phyloP scores from a whole-genome alignment of 2,888 invertebrate genomes.

The Ferrisia virgata region DNA sequence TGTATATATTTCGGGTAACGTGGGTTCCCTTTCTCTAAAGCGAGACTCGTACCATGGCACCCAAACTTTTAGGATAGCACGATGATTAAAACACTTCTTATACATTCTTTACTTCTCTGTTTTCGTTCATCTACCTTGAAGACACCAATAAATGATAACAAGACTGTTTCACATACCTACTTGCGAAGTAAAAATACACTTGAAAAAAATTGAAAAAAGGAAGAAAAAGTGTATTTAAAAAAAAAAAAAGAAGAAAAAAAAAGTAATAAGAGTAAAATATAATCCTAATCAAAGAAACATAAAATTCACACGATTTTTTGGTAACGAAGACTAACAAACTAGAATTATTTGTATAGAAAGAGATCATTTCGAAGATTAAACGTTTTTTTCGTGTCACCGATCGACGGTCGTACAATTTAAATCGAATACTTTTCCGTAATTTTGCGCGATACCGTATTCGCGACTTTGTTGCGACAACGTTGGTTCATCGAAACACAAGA shows the following conservation, averaged over 20 bases:
- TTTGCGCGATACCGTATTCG: slow-evolving; percentile 37
- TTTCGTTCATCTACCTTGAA: no score
- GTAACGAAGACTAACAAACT: slow-evolving; percentile 41
- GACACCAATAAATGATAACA: no score
- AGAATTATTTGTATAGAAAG: slow-evolving; percentile 37
- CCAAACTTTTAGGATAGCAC: no score
- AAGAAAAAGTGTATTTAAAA: slow-evolving; percentile 16
- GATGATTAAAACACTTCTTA: no score
- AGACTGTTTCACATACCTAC: neutral
- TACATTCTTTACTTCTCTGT: no score
- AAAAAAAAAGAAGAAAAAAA: no score
- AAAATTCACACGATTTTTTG: slow-evolving; percentile 34
- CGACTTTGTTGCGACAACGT: neutral
- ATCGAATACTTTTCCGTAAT: slow-evolving; percentile 40
- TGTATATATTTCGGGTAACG: no score
- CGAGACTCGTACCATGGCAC: no score
- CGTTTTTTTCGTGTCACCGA: slow-evolving; percentile 34
- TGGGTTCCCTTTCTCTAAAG: no score
- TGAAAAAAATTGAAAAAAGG: neutral
- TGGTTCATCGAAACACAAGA: neutral
- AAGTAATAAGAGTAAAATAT: slow-evolving; percentile 3
- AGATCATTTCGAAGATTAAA: slow-evolving; percentile 37
- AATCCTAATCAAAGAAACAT: slow-evolving; percentile 25
- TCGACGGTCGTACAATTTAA: neutral
- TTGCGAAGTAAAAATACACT: neutral